A percentile compares a stretch with the other conserved stretches of the same genome.
Evolutionary conservation across 2,888 invertebrate species (phyloP).

Genomic region (Aphidoletes aphidimyza): DNA sequence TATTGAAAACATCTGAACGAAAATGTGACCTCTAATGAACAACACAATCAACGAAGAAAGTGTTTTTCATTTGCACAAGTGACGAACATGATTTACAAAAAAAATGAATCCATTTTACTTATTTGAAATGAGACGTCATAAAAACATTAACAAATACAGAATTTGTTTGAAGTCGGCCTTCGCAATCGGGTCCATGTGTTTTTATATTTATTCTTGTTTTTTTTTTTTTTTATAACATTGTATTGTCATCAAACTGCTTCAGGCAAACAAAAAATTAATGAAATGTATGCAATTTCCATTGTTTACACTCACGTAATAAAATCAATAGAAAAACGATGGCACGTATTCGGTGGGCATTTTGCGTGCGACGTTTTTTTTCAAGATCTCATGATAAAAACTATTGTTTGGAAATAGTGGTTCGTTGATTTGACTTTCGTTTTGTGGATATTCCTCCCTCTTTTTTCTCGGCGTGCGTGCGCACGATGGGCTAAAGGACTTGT

Average conservation of each 20-base stretch:
- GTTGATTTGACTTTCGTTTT: no score
- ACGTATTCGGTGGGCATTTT: slow-evolving; percentile 15
- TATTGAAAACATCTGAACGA: neutral
- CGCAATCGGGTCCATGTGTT: no score
- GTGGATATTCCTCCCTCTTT: no score
- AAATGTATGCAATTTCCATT: slow-evolving; percentile 14
- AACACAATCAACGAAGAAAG: neutral
- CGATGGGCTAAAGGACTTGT: neutral
- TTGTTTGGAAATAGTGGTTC: neutral
- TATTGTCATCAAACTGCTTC: no score
- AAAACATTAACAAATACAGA: no score
- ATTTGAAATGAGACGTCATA: no score
- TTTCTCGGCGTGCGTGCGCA: no score
- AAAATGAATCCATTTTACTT: no score
- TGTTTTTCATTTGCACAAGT: neutral
- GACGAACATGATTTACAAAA: no score
- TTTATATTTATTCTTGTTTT: no score
- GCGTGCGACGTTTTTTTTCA: neutral
- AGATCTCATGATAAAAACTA: neutral
- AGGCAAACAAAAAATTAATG: neutral
- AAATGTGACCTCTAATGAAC: neutral
- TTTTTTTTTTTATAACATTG: no score
- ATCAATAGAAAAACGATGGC: slow-evolving; percentile 12
- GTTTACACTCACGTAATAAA: slow-evolving; percentile 3
- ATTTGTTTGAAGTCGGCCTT: no score